Evolutionary conservation across 2,888 invertebrate species (phyloP).

Genomic region (Drosophila atroscutellata): DNA sequence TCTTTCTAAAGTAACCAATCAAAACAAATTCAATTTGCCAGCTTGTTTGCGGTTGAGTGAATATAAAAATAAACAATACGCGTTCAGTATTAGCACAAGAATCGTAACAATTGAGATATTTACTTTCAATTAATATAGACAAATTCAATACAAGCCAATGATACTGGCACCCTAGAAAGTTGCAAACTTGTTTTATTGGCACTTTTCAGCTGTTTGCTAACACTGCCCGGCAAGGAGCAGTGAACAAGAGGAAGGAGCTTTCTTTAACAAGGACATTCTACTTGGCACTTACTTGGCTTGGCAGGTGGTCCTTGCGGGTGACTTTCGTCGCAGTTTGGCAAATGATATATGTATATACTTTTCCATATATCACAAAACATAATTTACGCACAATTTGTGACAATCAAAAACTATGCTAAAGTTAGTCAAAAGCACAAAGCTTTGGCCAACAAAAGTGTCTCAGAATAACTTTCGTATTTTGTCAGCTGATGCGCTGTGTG

Average conservation of each 20-base stretch:
- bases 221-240: constrained; percentile 10
- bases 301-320: constrained; percentile 40
- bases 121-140: constrained; percentile 54
- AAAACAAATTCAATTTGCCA: constrained; percentile 3
- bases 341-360: constrained; percentile 24
- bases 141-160: constrained; percentile 17
- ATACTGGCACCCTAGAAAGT: neutral
- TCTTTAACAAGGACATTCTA: constrained; percentile 29
- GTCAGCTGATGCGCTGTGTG: neutral
- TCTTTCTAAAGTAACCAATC: neutral
- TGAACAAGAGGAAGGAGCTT: constrained; percentile 2
- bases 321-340: constrained; percentile 28
- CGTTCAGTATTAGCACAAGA: constrained; percentile 3
- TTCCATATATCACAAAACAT: constrained; percentile 50
- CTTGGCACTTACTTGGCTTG: constrained; percentile 18
- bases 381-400: constrained; percentile 71
- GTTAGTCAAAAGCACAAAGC: constrained; percentile 50
- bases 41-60: neutral
- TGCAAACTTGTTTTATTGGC: constrained; percentile 20
- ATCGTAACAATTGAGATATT: constrained; percentile 38
- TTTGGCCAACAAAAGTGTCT: constrained; percentile 13
- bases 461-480: constrained; percentile 1
- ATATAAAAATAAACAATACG: neutral
- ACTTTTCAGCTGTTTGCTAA: constrained; percentile 30
- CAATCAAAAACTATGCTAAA: constrained; percentile 70